Conservation (phyloP, 2,888 invertebrate species). For the Quadroppia sp. region DNA sequence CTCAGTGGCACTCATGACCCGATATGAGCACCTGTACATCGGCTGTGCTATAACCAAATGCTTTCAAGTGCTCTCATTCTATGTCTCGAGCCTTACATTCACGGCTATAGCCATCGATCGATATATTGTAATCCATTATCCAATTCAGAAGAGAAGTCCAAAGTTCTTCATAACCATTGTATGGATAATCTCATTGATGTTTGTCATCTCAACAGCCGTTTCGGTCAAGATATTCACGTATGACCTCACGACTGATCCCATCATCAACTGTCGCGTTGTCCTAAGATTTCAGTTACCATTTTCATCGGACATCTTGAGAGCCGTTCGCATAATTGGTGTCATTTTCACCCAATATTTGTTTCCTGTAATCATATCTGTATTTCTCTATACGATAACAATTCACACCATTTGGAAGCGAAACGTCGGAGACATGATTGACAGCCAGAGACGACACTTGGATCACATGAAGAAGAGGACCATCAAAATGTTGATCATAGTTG, state of each 20-base stretch:
- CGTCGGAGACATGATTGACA: slow-evolving; percentile 32
- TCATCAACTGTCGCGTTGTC: slow-evolving; percentile 21
- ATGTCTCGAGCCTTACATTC: slow-evolving; percentile 26
- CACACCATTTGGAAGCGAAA: slow-evolving; percentile 27
- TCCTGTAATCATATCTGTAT: not conserved
- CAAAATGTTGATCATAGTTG: slow-evolving; percentile 27
- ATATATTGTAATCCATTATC: slow-evolving; percentile 18
- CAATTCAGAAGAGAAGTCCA: not conserved
- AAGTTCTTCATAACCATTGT: slow-evolving; percentile 9
- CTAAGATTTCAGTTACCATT: not conserved
- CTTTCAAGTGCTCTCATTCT: slow-evolving; percentile 23
- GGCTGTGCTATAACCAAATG: slow-evolving; percentile 9
- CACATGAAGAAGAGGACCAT: slow-evolving; percentile 18
- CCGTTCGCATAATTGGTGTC: not conserved
- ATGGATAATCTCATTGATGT: slow-evolving; percentile 9
- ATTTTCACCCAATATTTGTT: slow-evolving; percentile 11
- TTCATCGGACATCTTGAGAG: not conserved
- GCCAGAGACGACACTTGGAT: not conserved
- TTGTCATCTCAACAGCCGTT: not conserved
- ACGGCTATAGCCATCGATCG: slow-evolving; percentile 23
- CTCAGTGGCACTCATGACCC: not conserved
- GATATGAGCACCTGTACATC: not conserved
- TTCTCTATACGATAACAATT: slow-evolving; percentile 1
- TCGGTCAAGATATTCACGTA: slow-evolving; percentile 24
- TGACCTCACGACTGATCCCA: not conserved